A percentile compares a stretch with the other conserved stretches of the same genome.
phyloP scores from a whole-genome alignment of 2,113 vertebrate species.

The Pachypanchax playfairii region DNA sequence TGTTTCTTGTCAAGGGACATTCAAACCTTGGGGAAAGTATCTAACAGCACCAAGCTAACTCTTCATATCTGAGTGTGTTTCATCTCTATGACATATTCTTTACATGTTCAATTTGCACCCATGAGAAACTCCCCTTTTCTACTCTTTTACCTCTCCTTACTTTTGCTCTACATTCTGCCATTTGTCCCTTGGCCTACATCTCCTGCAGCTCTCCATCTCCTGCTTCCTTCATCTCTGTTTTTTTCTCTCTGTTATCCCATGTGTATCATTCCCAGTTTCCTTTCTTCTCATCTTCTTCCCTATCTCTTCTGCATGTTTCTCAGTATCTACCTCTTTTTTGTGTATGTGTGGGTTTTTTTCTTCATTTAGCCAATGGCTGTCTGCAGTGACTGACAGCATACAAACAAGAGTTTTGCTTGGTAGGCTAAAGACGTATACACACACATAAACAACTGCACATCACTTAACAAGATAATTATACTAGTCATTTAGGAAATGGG shows the following conservation, averaged over 20 bases:
- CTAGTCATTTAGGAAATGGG: constrained; percentile 12
- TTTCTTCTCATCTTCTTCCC: constrained; percentile 58
- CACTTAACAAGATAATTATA: constrained; percentile 34
- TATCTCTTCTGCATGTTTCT: constrained; percentile 30
- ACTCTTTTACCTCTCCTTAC: background rate
- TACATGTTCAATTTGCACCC: constrained; percentile 36
- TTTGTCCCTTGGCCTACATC: constrained; percentile 10
- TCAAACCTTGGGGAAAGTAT: constrained; percentile 33
- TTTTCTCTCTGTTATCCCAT: constrained; percentile 33
- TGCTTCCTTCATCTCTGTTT: constrained; percentile 29
- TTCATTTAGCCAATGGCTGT: constrained; percentile 57
- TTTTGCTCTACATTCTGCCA: constrained; percentile 7
- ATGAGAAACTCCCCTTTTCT: constrained; percentile 19
- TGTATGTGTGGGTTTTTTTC: background rate
- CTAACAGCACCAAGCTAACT: constrained; percentile 38
- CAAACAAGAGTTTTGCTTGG: constrained; percentile 48
- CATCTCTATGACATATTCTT: constrained; percentile 43
- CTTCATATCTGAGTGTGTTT: constrained; percentile 12
- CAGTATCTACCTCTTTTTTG: constrained; percentile 13
- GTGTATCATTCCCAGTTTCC: constrained; percentile 38
- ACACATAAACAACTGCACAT: constrained; percentile 19
- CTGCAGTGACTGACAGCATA: constrained; percentile 60
- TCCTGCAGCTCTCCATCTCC: constrained; percentile 25
- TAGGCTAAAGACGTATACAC: constrained; percentile 9
- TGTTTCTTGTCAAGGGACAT: constrained; percentile 27